Percentiles rank a stretch among this genome's conserved stretches.
phyloP scores from a whole-genome alignment of 2,113 vertebrate species.

The Gadus macrocephalus region DNA sequence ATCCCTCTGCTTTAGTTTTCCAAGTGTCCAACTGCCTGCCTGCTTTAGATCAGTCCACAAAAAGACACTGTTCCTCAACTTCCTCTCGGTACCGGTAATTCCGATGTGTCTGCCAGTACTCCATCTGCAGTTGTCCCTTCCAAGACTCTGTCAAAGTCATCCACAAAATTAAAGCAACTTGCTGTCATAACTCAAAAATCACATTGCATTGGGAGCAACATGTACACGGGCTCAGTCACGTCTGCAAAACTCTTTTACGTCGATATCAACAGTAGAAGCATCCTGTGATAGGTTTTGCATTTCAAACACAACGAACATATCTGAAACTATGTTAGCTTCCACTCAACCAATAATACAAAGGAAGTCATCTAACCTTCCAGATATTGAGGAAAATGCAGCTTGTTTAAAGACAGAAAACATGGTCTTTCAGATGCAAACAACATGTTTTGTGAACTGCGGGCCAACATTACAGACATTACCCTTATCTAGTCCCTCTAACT shows the following conservation, averaged over 20 bases:
- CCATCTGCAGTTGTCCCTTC: too few species aligned
- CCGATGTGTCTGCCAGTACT: too few species aligned
- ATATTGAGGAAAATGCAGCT: background rate
- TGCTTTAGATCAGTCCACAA: background rate
- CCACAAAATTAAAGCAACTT: background rate
- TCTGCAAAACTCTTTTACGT: background rate
- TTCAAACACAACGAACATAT: too few species aligned
- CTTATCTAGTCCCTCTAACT: background rate
- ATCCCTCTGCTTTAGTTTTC: background rate
- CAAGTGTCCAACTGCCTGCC: background rate
- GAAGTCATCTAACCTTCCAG: background rate
- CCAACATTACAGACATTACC: conserved; percentile 8
- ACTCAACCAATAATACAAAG: too few species aligned
- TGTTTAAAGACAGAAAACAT: background rate
- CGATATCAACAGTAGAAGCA: too few species aligned
- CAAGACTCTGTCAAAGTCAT: too few species aligned
- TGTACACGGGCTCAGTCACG: background rate
- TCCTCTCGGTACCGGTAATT: background rate
- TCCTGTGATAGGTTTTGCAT: too few species aligned
- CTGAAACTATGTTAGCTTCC: too few species aligned
- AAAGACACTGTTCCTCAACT: background rate
- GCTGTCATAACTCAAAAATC: background rate
- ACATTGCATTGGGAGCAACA: background rate
- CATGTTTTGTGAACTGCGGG: background rate
- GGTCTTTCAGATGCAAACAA: background rate